Percentiles rank a stretch among this genome's conserved stretches.
Evolutionary conservation across 2,797 vertebrate species (phyloP).

Genomic region (Tachyglossus aculeatus): DNA sequence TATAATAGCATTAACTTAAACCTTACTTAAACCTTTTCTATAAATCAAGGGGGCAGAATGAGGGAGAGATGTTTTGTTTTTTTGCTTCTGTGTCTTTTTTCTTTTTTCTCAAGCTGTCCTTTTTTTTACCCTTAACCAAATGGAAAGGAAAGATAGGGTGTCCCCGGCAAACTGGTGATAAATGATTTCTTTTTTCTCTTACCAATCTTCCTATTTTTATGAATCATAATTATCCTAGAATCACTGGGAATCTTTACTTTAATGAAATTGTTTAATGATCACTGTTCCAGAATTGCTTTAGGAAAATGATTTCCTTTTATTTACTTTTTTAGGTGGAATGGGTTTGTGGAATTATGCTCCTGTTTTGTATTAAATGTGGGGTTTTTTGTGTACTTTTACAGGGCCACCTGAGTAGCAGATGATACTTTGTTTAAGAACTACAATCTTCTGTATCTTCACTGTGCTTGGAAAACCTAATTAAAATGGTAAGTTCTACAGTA

Average conservation of each 20-base stretch:
- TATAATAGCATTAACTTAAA: not conserved
- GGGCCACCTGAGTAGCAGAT: constrained; percentile 1
- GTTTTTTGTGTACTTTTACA: not conserved
- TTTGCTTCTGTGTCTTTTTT: too few species aligned
- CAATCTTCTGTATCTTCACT: constrained; percentile 8
- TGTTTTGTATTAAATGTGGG: not conserved
- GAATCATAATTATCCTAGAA: too few species aligned
- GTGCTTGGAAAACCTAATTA: constrained; percentile 41
- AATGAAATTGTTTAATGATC: too few species aligned
- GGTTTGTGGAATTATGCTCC: not conserved
- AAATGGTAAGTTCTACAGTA: constrained; percentile 39
- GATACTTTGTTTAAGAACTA: constrained; percentile 23
- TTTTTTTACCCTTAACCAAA: not conserved
- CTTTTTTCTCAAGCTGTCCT: not conserved
- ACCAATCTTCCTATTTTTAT: not conserved
- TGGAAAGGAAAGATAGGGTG: constrained; percentile 2
- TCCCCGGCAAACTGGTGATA: constrained; percentile 12
- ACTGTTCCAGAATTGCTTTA: too few species aligned
- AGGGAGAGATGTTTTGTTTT: too few species aligned
- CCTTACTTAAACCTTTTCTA: not conserved
- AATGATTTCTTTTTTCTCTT: not conserved
- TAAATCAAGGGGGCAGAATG: too few species aligned
- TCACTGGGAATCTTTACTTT: too few species aligned
- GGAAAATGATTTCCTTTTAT: too few species aligned
- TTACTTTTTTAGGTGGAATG: too few species aligned